Conservation (phyloP, 2,888 invertebrate species). For the Xestobium rufovillosum region DNA sequence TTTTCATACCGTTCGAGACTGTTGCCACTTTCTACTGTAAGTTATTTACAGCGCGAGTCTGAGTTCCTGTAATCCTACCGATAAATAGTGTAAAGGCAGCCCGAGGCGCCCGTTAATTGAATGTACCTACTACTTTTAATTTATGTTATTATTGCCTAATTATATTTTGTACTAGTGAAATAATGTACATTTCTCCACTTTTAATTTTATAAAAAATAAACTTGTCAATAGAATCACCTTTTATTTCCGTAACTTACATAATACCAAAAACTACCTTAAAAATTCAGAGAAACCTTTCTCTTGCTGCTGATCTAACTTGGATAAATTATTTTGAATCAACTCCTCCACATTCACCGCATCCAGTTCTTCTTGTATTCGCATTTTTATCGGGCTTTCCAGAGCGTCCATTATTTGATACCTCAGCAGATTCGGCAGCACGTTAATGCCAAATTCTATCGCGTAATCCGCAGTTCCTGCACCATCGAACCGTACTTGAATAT, state of each 20-base stretch:
- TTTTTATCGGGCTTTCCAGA: constrained; percentile 67
- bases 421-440: constrained; percentile 75
- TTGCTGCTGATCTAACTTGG: constrained; percentile 57
- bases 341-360: constrained; percentile 68
- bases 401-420: constrained; percentile 84
- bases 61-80: constrained; percentile 36
- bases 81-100: too few relatives aligned
- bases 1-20: too few relatives aligned
- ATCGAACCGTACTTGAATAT: constrained; percentile 74
- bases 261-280: constrained; percentile 13
- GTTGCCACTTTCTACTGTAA: too few relatives aligned
- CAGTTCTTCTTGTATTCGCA: constrained; percentile 65
- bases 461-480: constrained; percentile 86
- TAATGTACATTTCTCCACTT: constrained; percentile 43
- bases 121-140: constrained; percentile 41
- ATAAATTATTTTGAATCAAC: constrained; percentile 61
- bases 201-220: constrained; percentile 41
- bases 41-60: constrained; percentile 34
- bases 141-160: constrained; percentile 42
- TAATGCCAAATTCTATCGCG: constrained; percentile 69
- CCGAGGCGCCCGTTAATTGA: constrained; percentile 25
- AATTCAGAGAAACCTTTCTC: constrained; percentile 38
- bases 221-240: background rate
- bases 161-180: constrained; percentile 44
- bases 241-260: background rate